These are phyloP conservation scores for Leptocoma aspasia DNA, from an alignment of 2,113 vertebrate genomes.

Conservation along the genomic window DNA sequence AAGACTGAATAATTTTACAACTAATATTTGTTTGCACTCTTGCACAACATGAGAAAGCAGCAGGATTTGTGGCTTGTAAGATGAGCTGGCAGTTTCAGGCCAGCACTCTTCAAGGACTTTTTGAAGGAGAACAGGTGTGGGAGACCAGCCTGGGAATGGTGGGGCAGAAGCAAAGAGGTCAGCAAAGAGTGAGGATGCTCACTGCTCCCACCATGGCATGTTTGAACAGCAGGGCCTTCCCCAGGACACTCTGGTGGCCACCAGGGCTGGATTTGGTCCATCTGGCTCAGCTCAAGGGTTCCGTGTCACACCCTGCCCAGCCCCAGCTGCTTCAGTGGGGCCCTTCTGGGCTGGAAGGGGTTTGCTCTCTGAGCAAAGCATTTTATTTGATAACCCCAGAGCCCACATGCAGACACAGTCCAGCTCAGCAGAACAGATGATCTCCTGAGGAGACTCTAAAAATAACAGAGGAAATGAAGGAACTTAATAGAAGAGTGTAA, in stretches of 20 bases:
- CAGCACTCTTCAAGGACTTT: background rate
- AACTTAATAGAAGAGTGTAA: background rate
- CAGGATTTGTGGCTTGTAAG: background rate
- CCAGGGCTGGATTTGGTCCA: background rate
- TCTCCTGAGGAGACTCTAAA: background rate
- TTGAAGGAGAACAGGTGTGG: background rate
- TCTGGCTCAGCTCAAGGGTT: background rate
- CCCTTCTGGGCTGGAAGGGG: background rate
- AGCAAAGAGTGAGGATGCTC: background rate
- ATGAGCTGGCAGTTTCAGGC: background rate
- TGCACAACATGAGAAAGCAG: background rate
- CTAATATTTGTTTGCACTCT: background rate
- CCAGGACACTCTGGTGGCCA: background rate
- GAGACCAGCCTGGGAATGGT: background rate
- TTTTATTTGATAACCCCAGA: background rate
- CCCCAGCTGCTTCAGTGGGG: background rate
- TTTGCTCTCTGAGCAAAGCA: background rate
- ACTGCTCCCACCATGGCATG: fast-evolving
- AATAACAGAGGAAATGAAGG: background rate
- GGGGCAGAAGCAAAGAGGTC: background rate
- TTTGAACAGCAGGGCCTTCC: background rate
- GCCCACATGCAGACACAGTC: background rate
- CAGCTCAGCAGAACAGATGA: background rate
- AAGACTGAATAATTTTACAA: background rate
- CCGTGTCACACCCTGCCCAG: background rate